Base-by-base conservation (phyloP, 2,113 vertebrate genomes). In the Amphiprion percula region DNA sequence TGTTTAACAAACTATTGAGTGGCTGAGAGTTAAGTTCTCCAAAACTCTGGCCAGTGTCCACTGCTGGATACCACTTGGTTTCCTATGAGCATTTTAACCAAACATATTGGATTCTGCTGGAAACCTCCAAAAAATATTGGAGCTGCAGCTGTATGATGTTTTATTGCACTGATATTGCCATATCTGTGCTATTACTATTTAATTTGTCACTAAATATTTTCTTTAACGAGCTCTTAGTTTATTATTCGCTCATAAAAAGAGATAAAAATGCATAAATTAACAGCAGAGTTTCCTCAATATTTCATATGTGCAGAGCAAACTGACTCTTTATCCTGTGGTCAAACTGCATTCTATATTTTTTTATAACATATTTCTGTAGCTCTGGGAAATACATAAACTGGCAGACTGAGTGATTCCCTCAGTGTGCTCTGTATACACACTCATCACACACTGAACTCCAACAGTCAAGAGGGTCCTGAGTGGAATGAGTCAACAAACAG, bases 351-450 rank as follows among this genome's bases (percentile, higher is more conserved):
- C 8, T 55, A 10, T 23, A 0, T 77, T 5, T 2, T 61, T 49
- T 19, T 3, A 4, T 21, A 14, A 10, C 9, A 53, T 4, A 8
- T n/a, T 41, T 61, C 50, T 41, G 1, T n/a, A n/a, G 33, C 71
- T 14, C 49, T 68, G 59, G 69, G 68, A 86, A 80, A 74, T 56
- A 23, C 14, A 73, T 62, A 47, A 24, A 5, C 24, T 30, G 49
- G 21, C 63, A 71, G 59, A 59, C 23, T 69, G 74, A 74, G 55
- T 83, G 74, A 83, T 76, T 83, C 62, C 69, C 75, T 37, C 33
- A 37, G 6, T 37, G 9, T 37, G 33, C 33, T 9, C 33, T 37
- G 33, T 37, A 8, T 37, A 37, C 33, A 37, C 33, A 62, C 74
- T 83, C 72, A 74, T 83, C 69, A 70, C 73, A 37, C 12, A 10